Base-by-base conservation (phyloP, 1,140 invertebrate species). In the Panonychus citri region DNA sequence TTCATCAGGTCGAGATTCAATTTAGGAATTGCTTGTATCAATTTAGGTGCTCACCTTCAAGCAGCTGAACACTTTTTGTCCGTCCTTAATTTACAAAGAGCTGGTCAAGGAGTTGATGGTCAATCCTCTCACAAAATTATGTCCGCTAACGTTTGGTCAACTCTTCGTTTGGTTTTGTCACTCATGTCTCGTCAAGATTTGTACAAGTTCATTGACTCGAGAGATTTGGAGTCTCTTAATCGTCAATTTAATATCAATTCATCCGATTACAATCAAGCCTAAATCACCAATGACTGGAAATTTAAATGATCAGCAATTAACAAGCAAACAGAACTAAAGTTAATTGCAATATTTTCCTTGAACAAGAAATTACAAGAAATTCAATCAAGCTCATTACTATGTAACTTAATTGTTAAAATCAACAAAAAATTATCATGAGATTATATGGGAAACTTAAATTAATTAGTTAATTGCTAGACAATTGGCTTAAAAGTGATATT, bases 1-100 rank as follows among this genome's bases (percentile, higher is more conserved):
- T 97, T 93, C 68, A 93, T 97, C 59, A 76, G 94, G 53, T 89
- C 91, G 21, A 76, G 94, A 61, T 97, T 94, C 66, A 98, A 99
- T 73, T 80, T 99, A 54, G 94, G 91, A 10, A 94, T 99, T 51
- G 86, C 87, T 55, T 98, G 93, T 67, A 85, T 96, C 66, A 94
- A 96, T 73, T 75, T 97, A n/a, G 81, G 81, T 63, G 85, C 85
- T 26, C 83, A 95, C 65, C 86, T 81, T 65, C 84, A 97, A 75
- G 91, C 93, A 12, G 85, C 83, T 37, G 90, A 95, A 70, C 93
- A 98, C 71, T 82, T 97, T 62, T 66, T 98, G 25, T 80, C 80
- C 17, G 90, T 91, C 0, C 72, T 98, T 10, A 91, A 91, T 72
- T 82, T 91, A 69, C 91, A 97, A 73, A 77, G 81, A 19, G 77